phyloP scores from a whole-genome alignment of 2,888 invertebrate genomes.

The Rhaphigaster nebulosa region DNA sequence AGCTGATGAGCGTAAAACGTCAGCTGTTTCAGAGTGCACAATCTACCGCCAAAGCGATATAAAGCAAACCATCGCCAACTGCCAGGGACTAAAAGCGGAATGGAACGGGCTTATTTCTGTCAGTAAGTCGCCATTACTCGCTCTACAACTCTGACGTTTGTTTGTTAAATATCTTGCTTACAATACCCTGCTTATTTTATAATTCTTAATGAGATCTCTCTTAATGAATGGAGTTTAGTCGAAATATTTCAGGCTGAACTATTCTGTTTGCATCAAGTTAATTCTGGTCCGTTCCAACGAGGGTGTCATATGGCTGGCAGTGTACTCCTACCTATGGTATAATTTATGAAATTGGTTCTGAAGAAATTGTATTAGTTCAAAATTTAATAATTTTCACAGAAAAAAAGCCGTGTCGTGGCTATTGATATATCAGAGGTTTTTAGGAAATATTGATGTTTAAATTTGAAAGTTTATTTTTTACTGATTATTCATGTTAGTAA shows the following conservation, averaged over 20 bases:
- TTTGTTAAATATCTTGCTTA: constrained; percentile 27
- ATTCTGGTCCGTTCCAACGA: background rate
- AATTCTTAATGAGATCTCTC: constrained; percentile 29
- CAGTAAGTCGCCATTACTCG: background rate
- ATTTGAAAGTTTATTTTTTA: too few relatives aligned
- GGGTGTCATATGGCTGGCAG: background rate
- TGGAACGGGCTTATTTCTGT: background rate
- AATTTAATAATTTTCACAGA: too few relatives aligned
- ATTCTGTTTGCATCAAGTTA: background rate
- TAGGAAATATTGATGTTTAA: too few relatives aligned
- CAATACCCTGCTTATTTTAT: constrained; percentile 20
- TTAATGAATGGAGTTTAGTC: background rate
- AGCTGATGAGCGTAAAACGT: background rate
- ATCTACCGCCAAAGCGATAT: background rate
- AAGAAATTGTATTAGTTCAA: too few relatives aligned
- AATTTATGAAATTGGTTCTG: background rate
- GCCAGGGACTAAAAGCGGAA: constrained; percentile 32
- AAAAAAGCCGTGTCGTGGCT: too few relatives aligned
- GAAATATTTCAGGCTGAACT: background rate
- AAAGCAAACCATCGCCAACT: background rate
- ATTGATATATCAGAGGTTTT: too few relatives aligned
- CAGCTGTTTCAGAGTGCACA: background rate
- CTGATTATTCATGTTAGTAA: too few relatives aligned
- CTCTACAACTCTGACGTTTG: constrained; percentile 24
- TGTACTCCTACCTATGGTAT: background rate